These are phyloP conservation scores for Eupithecia pulchellata DNA, from an alignment of 2,888 invertebrate species.

Conservation along the genomic window DNA sequence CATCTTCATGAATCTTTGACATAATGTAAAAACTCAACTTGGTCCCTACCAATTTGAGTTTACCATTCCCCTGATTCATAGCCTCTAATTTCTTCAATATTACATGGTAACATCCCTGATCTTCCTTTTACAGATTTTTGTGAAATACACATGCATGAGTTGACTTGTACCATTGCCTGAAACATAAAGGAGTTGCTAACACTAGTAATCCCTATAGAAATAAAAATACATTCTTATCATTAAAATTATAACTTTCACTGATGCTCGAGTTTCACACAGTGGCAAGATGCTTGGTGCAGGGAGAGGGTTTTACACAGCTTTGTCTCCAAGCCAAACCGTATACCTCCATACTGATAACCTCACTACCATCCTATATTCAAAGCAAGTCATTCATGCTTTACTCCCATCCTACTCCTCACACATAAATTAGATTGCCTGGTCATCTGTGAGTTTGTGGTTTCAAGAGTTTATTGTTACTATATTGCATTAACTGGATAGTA, in stretches of 20 bases:
- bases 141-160: slow-evolving; percentile 3
- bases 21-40: background rate
- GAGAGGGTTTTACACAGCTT: background rate
- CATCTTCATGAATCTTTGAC: background rate
- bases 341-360: background rate
- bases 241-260: background rate
- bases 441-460: background rate
- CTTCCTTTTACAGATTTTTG: slow-evolving; percentile 4
- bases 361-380: background rate
- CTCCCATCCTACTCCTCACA: background rate
- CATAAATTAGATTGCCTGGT: slow-evolving; percentile 1
- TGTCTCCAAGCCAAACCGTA: background rate
- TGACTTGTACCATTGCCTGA: slow-evolving; percentile 4
- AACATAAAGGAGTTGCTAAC: background rate
- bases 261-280: background rate
- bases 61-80: background rate
- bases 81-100: background rate
- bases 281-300: background rate
- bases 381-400: background rate
- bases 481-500: background rate
- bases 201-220: background rate
- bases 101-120: background rate
- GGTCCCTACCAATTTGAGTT: no score
- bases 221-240: background rate
- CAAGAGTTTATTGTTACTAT: background rate